Conservation (phyloP, 2,113 vertebrate species). For the Lucifuga dentata region DNA sequence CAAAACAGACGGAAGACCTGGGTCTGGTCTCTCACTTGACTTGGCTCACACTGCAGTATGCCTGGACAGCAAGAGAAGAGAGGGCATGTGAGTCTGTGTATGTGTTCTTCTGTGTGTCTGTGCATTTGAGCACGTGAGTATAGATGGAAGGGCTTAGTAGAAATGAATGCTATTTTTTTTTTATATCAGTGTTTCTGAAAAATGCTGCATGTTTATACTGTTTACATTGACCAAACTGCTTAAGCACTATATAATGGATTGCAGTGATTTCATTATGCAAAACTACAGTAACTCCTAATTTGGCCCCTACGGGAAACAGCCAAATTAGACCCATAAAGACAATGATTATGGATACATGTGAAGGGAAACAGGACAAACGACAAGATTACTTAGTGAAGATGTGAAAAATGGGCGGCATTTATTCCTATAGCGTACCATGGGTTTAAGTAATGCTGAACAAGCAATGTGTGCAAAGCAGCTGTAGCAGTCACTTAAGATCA, state of each 20-base stretch:
- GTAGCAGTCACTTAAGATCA: conserved; percentile 17
- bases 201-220: too few species aligned
- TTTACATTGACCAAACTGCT: too few species aligned
- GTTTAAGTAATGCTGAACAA: conserved; percentile 26
- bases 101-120: too few species aligned
- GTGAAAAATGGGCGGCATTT: neutral
- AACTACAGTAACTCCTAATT: too few species aligned
- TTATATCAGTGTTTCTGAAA: neutral
- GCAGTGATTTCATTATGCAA: too few species aligned
- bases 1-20: conserved; percentile 90
- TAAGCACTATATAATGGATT: too few species aligned
- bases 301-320: too few species aligned
- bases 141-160: too few species aligned
- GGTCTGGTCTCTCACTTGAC: conserved; percentile 82
- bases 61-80: conserved; percentile 60
- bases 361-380: neutral
- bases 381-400: neutral
- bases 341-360: neutral
- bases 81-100: neutral
- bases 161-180: too few species aligned
- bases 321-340: too few species aligned
- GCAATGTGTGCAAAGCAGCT: neutral
- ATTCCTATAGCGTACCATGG: conserved; percentile 1
- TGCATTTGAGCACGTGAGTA: too few species aligned
- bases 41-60: conserved; percentile 85